Evolutionary conservation across 1,140 invertebrate genomes (phyloP), one percentile per base, ranked within the genome.

Genomic region (Drosophila tropicalis): DNA sequence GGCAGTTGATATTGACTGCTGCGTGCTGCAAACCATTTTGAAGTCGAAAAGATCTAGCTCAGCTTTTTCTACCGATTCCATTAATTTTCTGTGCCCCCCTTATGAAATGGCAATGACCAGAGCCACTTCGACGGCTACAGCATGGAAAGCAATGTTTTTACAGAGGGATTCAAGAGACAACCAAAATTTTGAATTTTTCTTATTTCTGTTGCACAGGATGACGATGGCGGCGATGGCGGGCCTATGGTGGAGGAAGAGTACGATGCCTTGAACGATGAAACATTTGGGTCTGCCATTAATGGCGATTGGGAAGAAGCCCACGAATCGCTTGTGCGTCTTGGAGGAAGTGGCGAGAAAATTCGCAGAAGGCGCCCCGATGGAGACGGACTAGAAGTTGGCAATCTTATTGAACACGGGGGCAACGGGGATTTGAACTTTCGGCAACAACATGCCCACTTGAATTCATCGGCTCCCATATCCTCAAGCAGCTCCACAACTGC

Each of bases 251-350:
- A 97, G 81, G 96, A 96, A 71, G 96, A 97, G 80, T 97, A 97
- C 92, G 97, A 98, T 94, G 95, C 96, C 1, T 94, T 97, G 65
- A 98, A 98, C 90, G 96, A 97, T 93, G 96, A 98, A 92, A 98
- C 97, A 1, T 98, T 98, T 93, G 97, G 97, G 41, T 94, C 94
- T 56, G 95, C 95, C 54, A 91, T 90, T 63, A 92, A 92, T 65
- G 94, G 94, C 66, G 96, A 96, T 91, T 96, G 96, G 96, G 96
- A 96, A 91, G 89, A 91, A 74, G 81, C 77, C 66, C 91, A 92
- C 75, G 91, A 92, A 79, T 90, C 80, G 57, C 67, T 92, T n/a
- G 91, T 92, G 17, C 86, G 80, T 36, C 76, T 91, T 62, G 85
- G 81, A 17, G 87, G 81, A 51, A 87, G 83, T 62, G 76, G 83